Evolutionary conservation across 2,797 vertebrate genomes (phyloP), one percentile per base, ranked within the genome.

Genomic region (Chanos chanos): DNA sequence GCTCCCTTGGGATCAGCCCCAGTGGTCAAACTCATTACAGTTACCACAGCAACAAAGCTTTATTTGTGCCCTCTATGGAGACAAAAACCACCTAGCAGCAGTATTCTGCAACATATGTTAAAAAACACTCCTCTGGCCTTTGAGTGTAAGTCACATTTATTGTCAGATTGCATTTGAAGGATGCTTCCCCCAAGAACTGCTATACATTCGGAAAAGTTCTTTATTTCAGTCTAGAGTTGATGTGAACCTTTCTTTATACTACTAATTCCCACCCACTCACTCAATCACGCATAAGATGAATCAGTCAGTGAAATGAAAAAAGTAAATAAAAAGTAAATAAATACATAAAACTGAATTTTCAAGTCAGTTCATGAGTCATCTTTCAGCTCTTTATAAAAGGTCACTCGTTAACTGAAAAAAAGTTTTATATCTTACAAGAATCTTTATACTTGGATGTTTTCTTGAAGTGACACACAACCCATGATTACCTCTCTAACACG

Each of bases 1-100:
- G 10, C 21, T 34, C 58, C 39, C 50, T 25, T 40, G 43, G 50
- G 65, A 68, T 19, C 13, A 47, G 1, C 56, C 25, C n/a, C n/a
- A n/a, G n/a, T 50, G 49, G 43, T 47, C 44, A 49, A 41, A 45
- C 45, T 61, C 39, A 13, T 34, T 12, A 60, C 24, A 10, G 65
- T 62, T 57, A 53, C 65, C 45, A 68, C 44, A 56, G 65, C 58
- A 68, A 68, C 58, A 1, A 65, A 24, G 58, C 13, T 27, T 48
- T 30, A 31, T 55, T 34, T 55, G 28, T 28, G 43, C 61, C 52
- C 48, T 36, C 44, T 68, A 34, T 0, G 27, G 51, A 31, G 44
- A 33, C 44, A 37, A 40, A 41, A 33, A 62, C n/a, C n/a, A n/a
- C n/a, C n/a, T n/a, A n/a, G n/a, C n/a, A n/a, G n/a, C n/a, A n/a